Conservation (phyloP, 2,888 invertebrate species). For the Andrena dorsata region DNA sequence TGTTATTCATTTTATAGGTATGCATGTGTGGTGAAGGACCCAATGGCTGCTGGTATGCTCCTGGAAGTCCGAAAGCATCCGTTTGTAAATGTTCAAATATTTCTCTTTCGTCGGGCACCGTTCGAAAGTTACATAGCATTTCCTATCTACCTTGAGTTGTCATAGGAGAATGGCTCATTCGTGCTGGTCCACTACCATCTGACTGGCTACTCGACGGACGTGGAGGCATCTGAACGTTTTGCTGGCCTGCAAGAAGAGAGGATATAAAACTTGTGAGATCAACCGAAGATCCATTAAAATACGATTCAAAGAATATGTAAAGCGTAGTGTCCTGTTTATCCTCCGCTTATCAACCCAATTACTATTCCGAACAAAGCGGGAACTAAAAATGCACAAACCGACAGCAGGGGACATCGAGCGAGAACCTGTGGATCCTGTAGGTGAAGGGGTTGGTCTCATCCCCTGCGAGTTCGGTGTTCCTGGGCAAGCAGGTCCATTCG, state of each 20-base stretch:
- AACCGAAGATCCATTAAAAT: not conserved
- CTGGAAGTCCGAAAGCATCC: slow-evolving; percentile 70
- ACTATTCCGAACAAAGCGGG: not conserved
- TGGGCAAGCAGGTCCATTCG: slow-evolving; percentile 88
- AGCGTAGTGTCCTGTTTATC: not conserved
- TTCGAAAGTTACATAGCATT: not conserved
- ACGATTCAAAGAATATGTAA: not conserved
- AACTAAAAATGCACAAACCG: slow-evolving; percentile 88
- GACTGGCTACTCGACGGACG: slow-evolving; percentile 93
- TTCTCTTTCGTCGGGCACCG: not conserved
- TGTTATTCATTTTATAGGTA: slow-evolving; percentile 87
- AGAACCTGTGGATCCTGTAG: slow-evolving; percentile 96
- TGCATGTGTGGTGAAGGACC: slow-evolving; percentile 88
- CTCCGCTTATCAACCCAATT: not conserved
- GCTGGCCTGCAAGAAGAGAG: slow-evolving; percentile 88
- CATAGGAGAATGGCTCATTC: slow-evolving; percentile 91
- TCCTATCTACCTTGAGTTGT: slow-evolving; percentile 86
- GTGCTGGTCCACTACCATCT: slow-evolving; percentile 87
- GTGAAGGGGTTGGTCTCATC: slow-evolving; percentile 96
- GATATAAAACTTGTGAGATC: not conserved
- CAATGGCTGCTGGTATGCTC: slow-evolving; percentile 87
- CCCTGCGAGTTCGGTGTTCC: slow-evolving; percentile 90
- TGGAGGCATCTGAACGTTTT: slow-evolving; percentile 98
- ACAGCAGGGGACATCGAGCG: slow-evolving; percentile 99
- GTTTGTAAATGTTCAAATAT: not conserved